These are phyloP conservation scores for Dascillus cervinus DNA, from an alignment of 2,888 invertebrate species.

Conservation along the genomic window DNA sequence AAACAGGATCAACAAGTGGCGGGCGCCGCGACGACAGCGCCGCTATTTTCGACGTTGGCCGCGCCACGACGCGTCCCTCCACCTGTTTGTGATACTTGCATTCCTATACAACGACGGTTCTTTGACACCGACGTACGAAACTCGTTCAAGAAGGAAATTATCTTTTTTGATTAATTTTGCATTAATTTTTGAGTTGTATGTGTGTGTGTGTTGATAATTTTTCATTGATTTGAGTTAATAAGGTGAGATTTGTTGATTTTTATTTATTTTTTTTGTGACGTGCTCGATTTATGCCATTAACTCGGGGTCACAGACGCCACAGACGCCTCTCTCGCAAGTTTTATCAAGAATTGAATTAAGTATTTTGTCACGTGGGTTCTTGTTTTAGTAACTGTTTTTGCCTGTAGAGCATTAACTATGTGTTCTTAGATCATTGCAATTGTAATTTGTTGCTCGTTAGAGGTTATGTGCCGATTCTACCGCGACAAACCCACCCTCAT, in stretches of 20 bases:
- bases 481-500: constrained; percentile 11
- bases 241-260: constrained; percentile 30
- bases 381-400: constrained; percentile 5
- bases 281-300: constrained; percentile 7
- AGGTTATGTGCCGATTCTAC: background rate
- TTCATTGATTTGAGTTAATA: constrained; percentile 24
- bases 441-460: background rate
- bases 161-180: constrained; percentile 7
- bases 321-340: constrained; percentile 23
- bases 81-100: constrained; percentile 34
- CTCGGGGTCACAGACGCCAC: constrained; percentile 31
- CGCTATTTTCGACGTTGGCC: constrained; percentile 43
- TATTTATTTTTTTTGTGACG: constrained; percentile 21
- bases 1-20: constrained; percentile 32
- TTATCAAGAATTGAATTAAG: constrained; percentile 4
- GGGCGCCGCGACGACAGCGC: constrained; percentile 44
- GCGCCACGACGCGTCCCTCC: constrained; percentile 42
- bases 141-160: constrained; percentile 1
- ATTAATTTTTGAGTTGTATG: constrained; percentile 14
- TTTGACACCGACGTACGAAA: constrained; percentile 19
- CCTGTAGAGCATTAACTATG: constrained; percentile 4
- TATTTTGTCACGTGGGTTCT: constrained; percentile 9
- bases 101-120: constrained; percentile 27
- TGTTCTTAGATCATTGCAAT: background rate
- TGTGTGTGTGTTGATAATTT: constrained; percentile 22